Base-by-base conservation (phyloP, 2,113 vertebrate species). In the Poeciliopsis occidentalis region DNA sequence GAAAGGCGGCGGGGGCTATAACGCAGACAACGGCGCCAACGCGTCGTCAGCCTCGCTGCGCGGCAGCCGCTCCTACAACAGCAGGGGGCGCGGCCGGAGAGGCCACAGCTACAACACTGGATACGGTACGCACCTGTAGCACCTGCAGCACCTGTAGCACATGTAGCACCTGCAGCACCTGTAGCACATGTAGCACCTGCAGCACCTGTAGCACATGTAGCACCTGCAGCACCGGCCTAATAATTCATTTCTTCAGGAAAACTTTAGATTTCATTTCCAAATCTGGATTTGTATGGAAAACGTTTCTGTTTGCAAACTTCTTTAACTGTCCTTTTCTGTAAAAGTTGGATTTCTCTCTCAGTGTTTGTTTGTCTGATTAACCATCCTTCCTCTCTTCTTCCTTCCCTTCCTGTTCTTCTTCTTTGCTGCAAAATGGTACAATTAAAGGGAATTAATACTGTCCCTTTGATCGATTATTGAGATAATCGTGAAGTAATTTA, bases 91-190 rank as follows among this genome's bases (percentile, higher is more conserved):
- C 71, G 97, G 97, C 66, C 96, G 98, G 81, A 93, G 96, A 79
- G 97, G 96, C 71, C 95, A 96, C 80, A 96, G 94, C 93, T 97
- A 99, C 92, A 97, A 94, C 1, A 96, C 96, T 83, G 96, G 97
- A 88, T 98, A 98, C 27, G 97, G 98, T 99, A 92, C 2, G 39
- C 86, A 89, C 22, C 32, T 78, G 71, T 37, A 15, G 37, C 6
- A 8, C 29, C 29, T 29, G 29, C 29, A 29, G 29, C 29, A 29
- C 29, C 29, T 29, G 29, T 2, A 29, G 29, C 29, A 29, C 29
- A 1, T 29, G 29, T 2, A 29, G 29, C 29, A 29, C 29, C 29
- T 29, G 29, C 2, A 29, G 29, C 29, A 29, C 2, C 29, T 29
- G 29, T 29, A 29, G 29, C 2, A 29, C 29, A 1, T 29, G 29